Evolutionary conservation across 2,888 invertebrate species (phyloP).

Genomic region (Morpho achilles): DNA sequence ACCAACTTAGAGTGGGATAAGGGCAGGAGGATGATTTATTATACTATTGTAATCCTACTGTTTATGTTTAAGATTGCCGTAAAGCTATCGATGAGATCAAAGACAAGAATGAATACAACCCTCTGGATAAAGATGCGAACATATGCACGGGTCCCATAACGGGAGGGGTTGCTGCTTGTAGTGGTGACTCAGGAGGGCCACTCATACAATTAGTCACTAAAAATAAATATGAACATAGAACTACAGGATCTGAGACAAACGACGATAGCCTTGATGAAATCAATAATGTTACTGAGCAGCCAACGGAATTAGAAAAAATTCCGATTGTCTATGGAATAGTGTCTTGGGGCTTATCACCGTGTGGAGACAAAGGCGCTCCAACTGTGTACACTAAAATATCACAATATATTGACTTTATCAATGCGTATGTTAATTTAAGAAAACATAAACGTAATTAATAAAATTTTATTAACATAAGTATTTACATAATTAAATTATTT

Average conservation of each 20-base stretch:
- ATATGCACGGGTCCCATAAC: conserved; percentile 75
- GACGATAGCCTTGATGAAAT: conserved; percentile 26
- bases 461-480: not conserved
- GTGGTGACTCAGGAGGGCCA: conserved; percentile 79
- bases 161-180: conserved; percentile 73
- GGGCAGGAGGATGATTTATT: too few species aligned
- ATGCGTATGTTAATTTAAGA: conserved; percentile 37
- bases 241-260: conserved; percentile 22
- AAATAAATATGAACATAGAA: conserved; percentile 17
- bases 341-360: conserved; percentile 77
- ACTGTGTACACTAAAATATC: conserved; percentile 76
- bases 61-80: conserved; percentile 54
- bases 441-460: conserved; percentile 1
- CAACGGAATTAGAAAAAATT: conserved; percentile 25
- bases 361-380: conserved; percentile 70
- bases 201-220: conserved; percentile 47
- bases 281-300: conserved; percentile 15
- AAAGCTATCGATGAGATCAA: conserved; percentile 53
- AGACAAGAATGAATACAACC: conserved; percentile 53
- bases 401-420: conserved; percentile 67
- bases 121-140: conserved; percentile 60
- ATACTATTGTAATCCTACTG: too few species aligned
- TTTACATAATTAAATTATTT: not conserved
- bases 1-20: too few species aligned
- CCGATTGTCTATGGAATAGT: conserved; percentile 72